These are phyloP conservation scores for Oncorhynchus masou DNA, from an alignment of 2,113 vertebrate genomes.

Conservation along the genomic window DNA sequence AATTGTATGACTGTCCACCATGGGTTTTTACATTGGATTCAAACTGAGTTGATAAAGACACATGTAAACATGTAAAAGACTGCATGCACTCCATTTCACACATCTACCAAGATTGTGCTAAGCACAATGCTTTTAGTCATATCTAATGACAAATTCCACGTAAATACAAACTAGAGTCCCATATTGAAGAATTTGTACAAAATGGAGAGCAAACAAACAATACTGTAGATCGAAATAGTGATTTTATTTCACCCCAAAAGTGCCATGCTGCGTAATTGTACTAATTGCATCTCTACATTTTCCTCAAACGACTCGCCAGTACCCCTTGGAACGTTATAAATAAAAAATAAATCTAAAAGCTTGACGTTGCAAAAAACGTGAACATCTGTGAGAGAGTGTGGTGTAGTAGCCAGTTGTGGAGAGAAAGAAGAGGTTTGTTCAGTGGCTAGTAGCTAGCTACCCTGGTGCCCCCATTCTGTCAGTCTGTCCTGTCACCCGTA, in stretches of 20 bases:
- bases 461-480: conserved; percentile 66
- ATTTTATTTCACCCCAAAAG: background rate
- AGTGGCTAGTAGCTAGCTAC: conserved; percentile 23
- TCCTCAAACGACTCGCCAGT: no score
- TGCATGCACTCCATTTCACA: no score
- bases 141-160: background rate
- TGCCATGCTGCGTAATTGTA: background rate
- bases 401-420: conserved; percentile 24
- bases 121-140: background rate
- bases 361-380: conserved; percentile 28
- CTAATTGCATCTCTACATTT: background rate
- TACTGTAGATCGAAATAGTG: background rate
- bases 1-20: no score
- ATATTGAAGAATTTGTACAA: no score
- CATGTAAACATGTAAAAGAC: no score
- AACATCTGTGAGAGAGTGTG: conserved; percentile 16
- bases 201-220: background rate
- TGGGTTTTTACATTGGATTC: no score
- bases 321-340: background rate
- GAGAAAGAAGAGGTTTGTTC: conserved; percentile 33
- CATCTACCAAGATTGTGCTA: background rate
- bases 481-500: conserved; percentile 52
- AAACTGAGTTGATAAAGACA: no score
- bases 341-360: conserved; percentile 10
- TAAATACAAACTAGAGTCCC: background rate